Evolutionary conservation across 2,888 invertebrate species (phyloP).

Genomic region (Cerastis leucographa): DNA sequence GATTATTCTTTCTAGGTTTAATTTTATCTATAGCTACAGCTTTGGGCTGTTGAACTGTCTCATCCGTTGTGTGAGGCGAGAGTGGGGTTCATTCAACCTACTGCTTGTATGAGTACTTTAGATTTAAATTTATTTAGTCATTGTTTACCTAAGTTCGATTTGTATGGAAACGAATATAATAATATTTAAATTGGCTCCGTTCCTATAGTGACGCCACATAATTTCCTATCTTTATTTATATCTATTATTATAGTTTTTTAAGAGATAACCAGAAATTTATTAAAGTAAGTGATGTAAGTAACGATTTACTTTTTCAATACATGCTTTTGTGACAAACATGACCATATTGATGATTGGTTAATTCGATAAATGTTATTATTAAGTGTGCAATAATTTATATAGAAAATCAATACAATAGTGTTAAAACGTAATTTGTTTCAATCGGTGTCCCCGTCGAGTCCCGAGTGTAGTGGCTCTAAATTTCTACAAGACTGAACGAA

Average conservation of each 20-base stretch:
- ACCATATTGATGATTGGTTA: conserved; percentile 72
- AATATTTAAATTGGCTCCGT: conserved; percentile 86
- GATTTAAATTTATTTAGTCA: conserved; percentile 89
- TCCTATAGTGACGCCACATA: conserved; percentile 86
- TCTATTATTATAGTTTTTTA: conserved; percentile 84
- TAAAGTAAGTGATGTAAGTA: conserved; percentile 78
- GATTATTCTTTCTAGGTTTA: conserved; percentile 54
- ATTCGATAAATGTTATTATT: conserved; percentile 80
- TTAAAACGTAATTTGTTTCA: conserved; percentile 82
- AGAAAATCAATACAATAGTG: conserved; percentile 84
- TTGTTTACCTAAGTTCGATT: conserved; percentile 86
- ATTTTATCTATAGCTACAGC: conserved; percentile 40
- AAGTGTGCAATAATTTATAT: conserved; percentile 89
- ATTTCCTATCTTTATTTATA: conserved; percentile 87
- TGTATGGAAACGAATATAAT: conserved; percentile 81
- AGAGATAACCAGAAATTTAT: conserved; percentile 77
- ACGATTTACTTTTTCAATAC: conserved; percentile 71
- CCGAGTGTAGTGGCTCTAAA: conserved; percentile 81
- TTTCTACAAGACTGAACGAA: conserved; percentile 88
- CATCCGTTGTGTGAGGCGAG: conserved; percentile 41
- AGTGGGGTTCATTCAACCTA: conserved; percentile 69
- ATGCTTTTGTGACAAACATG: conserved; percentile 77
- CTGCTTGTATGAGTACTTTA: conserved; percentile 82
- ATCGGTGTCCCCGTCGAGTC: conserved; percentile 82
- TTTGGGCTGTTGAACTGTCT: conserved; percentile 33